Evolutionary conservation across 1,140 invertebrate genomes (phyloP), one percentile per base, ranked within the genome.

Genomic region (Ericerus pela): DNA sequence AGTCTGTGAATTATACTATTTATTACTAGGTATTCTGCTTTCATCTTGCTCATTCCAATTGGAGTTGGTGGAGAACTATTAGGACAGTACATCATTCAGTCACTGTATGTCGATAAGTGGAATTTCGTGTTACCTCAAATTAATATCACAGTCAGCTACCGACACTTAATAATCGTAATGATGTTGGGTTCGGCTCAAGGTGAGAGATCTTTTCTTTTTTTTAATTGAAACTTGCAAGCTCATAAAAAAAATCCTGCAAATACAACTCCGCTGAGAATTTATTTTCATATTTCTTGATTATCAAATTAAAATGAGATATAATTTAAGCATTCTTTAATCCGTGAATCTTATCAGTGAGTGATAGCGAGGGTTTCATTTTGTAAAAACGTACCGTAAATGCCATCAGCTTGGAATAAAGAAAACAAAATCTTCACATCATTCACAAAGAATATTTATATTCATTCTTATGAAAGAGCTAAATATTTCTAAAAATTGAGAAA

Each of bases 81-180:
- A 6, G 41, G 41, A 47, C 41, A 47, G 14, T 47, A 47, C 20
- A 47, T 47, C 8, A 24, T 47, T 47, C 41, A 47, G 26, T 22
- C 11, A 5, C 16, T 22, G 2, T 47, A 47, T 24, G 41, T 24
- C 10, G 26, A 47, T 47, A 47, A 47, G 14, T 47, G 41, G 41
- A 47, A 18, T 10, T 47, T 24, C 14, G 26, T 24, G 26, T 4
- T 47, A 3, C 41, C 41, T 3, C 8, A 2, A 2, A 16, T 47
- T 5, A 47, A 47, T 24, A 5, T 22, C 18, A 24, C 41, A 10
- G 41, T 47, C 8, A 24, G 41, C 10, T 47, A 47, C 14, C 22
- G 41, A 24, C 41, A 47, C 26, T 47, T 47, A 10, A 47, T 47
- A 47, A 47, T 47, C 12, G 10, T 47, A 47, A 47, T 47, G 4